Percentiles rank a stretch among this genome's conserved stretches.
Evolutionary conservation across 2,113 vertebrate species (phyloP).

Genomic region (Mus pahari): DNA sequence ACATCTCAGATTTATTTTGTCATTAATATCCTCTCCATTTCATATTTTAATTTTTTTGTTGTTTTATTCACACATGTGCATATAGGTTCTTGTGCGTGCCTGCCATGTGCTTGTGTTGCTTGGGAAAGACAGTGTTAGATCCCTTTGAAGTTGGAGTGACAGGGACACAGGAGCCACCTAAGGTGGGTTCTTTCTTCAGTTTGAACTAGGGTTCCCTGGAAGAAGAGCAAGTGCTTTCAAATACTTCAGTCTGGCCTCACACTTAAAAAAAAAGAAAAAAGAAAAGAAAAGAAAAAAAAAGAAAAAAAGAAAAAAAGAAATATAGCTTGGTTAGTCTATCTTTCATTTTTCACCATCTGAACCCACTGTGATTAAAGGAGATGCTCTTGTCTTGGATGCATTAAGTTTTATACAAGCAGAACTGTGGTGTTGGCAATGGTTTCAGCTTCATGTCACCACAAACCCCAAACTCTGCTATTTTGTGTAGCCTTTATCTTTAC

Average conservation of each 20-base stretch:
- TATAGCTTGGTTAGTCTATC: background rate
- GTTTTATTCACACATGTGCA: background rate
- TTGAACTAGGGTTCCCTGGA: background rate
- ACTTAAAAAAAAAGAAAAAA: background rate
- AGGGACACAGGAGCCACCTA: no score
- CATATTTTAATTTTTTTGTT: background rate
- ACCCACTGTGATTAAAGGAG: background rate
- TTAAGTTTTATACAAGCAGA: background rate
- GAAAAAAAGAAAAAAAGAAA: background rate
- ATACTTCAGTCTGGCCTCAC: background rate
- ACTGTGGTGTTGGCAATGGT: slow-evolving; percentile 24
- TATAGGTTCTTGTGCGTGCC: background rate
- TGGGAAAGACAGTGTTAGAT: background rate
- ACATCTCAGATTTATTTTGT: background rate
- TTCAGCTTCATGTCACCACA: background rate
- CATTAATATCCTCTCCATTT: background rate
- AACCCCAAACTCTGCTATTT: slow-evolving; percentile 63
- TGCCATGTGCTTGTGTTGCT: background rate
- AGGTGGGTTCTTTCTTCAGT: no score
- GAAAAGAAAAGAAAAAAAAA: no score
- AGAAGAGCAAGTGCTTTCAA: background rate
- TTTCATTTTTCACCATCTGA: background rate
- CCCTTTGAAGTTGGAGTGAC: background rate
- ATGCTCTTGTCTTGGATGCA: background rate
- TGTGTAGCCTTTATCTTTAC: slow-evolving; percentile 73